A percentile compares a stretch with the other conserved stretches of the same genome.
phyloP scores from a whole-genome alignment of 2,888 invertebrate genomes.

The Drosophila monieri region DNA sequence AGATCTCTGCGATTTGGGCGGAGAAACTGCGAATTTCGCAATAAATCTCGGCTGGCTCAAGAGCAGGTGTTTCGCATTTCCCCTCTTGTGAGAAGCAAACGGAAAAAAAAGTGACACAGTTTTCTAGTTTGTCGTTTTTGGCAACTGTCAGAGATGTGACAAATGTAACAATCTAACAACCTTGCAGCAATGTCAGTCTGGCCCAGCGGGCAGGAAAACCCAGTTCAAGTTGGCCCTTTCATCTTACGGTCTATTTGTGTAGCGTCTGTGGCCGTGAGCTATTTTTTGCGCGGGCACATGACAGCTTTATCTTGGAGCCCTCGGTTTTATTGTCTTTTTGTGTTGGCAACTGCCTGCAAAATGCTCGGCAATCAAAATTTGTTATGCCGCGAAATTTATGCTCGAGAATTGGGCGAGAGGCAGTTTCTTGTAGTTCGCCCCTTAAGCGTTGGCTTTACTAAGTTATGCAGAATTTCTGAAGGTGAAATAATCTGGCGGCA shows the following conservation, averaged over 20 bases:
- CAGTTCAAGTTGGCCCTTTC: slow-evolving; percentile 14
- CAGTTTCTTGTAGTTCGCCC: slow-evolving; percentile 34
- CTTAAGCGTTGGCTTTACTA: slow-evolving; percentile 32
- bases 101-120: slow-evolving; percentile 52
- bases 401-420: slow-evolving; percentile 37
- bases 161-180: slow-evolving; percentile 56
- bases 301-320: slow-evolving; percentile 49
- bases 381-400: slow-evolving; percentile 47
- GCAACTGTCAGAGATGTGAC: slow-evolving; percentile 57
- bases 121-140: slow-evolving; percentile 57
- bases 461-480: slow-evolving; percentile 36
- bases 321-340: slow-evolving; percentile 50
- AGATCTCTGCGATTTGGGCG: slow-evolving; percentile 6
- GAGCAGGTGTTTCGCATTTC: slow-evolving; percentile 45
- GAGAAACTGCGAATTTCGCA: slow-evolving; percentile 29
- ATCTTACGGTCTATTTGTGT: slow-evolving; percentile 36
- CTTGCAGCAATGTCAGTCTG: slow-evolving; percentile 42
- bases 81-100: slow-evolving; percentile 29
- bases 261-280: slow-evolving; percentile 40
- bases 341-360: slow-evolving; percentile 48
- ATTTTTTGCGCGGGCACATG: slow-evolving; percentile 34
- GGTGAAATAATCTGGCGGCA: slow-evolving; percentile 37
- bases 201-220: slow-evolving; percentile 31
- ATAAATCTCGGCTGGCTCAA: slow-evolving; percentile 48
- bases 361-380: slow-evolving; percentile 52